These are phyloP conservation scores for Myzus persicae DNA, from an alignment of 1,140 invertebrate genomes.

Conservation along the genomic window DNA sequence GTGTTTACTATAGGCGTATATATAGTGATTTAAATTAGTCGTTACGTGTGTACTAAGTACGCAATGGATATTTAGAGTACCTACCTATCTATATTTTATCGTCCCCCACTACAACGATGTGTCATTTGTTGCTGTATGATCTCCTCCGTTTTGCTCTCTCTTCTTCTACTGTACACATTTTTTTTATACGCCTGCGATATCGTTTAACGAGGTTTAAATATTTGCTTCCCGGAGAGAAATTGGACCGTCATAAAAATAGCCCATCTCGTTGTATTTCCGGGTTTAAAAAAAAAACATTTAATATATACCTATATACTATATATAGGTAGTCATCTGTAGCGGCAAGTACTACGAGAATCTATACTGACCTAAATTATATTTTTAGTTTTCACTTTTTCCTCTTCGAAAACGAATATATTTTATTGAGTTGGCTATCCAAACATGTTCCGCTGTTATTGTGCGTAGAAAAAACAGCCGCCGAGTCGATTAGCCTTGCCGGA, in stretches of 20 bases:
- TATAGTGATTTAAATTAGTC: not conserved
- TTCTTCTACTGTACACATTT: not conserved
- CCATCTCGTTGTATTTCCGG: not conserved
- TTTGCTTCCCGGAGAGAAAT: slow-evolving; percentile 15
- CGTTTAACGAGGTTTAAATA: slow-evolving; percentile 33
- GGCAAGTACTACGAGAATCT: not conserved
- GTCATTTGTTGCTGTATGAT: not conserved
- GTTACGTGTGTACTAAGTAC: not conserved
- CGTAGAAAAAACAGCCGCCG: not conserved
- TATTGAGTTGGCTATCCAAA: not conserved
- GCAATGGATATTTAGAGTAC: not conserved
- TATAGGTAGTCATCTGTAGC: not conserved
- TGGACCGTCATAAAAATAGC: not conserved
- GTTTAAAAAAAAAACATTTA: not conserved
- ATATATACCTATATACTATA: not conserved
- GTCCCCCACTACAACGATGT: not conserved
- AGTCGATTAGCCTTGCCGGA: not conserved
- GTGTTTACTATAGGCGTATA: not conserved
- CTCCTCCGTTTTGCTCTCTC: not conserved
- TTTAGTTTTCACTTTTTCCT: slow-evolving; percentile 8
- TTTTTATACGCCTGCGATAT: not conserved
- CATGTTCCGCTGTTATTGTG: not conserved
- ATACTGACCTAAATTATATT: not conserved
- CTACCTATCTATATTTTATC: not conserved
- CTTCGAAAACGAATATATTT: not conserved